phyloP scores from a whole-genome alignment of 2,888 invertebrate genomes.

The Apamea anceps region DNA sequence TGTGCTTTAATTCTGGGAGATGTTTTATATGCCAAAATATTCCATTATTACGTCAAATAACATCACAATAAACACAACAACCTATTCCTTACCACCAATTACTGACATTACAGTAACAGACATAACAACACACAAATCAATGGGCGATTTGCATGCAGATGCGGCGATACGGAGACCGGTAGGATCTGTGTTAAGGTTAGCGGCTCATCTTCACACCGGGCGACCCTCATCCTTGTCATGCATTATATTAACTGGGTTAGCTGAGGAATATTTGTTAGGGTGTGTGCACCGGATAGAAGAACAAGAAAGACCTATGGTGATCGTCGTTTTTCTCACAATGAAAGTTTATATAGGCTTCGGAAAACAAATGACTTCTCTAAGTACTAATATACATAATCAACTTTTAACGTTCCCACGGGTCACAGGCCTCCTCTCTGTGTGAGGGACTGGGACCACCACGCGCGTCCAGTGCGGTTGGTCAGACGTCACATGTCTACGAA shows the following conservation, averaged over 20 bases:
- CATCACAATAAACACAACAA: background rate
- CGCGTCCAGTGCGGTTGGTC: no score
- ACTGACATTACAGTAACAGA: background rate
- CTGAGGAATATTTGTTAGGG: conserved; percentile 9
- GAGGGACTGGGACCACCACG: no score
- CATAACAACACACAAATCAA: conserved; percentile 23
- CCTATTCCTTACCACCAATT: background rate
- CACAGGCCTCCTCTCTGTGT: no score
- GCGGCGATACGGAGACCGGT: conserved; percentile 12
- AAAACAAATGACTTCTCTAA: no score
- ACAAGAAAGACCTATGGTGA: background rate
- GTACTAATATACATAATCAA: no score
- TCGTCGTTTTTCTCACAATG: no score
- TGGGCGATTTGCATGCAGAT: conserved; percentile 51
- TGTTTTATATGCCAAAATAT: no score
- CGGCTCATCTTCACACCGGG: conserved; percentile 66
- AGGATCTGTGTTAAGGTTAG: conserved; percentile 66
- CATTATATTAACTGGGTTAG: conserved; percentile 38
- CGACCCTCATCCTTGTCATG: conserved; percentile 38
- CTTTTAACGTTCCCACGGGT: no score
- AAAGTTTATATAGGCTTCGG: no score
- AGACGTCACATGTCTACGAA: no score
- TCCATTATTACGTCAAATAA: background rate
- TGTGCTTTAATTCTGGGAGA: no score
- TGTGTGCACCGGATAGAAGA: background rate